These are phyloP conservation scores for Harmothoe impar DNA, from an alignment of 2,888 invertebrate species.

Conservation along the genomic window DNA sequence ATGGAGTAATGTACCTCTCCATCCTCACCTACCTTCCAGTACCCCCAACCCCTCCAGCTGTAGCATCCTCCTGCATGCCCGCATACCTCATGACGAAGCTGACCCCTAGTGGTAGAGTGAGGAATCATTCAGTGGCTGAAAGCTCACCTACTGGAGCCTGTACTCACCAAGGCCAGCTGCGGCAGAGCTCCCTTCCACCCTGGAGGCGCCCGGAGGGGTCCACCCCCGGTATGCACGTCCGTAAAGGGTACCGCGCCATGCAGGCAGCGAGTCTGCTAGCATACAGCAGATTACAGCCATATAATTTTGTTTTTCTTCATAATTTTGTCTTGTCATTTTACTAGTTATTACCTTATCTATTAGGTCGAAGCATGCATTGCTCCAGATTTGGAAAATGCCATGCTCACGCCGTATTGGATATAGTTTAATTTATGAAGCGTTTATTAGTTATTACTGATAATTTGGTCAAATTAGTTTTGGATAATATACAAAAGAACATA, in stretches of 20 bases:
- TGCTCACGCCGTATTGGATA: too few relatives aligned
- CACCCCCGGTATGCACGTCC: neutral
- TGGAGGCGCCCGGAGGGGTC: conserved; percentile 29
- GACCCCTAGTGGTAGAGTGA: conserved; percentile 6
- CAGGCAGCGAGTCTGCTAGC: neutral
- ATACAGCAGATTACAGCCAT: neutral
- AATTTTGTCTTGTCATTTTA: too few relatives aligned
- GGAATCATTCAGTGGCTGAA: conserved; percentile 17
- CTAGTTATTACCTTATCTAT: too few relatives aligned
- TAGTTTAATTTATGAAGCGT: too few relatives aligned
- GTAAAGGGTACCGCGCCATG: neutral
- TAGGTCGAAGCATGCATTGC: too few relatives aligned
- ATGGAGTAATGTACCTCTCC: too few relatives aligned
- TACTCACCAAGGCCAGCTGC: conserved; percentile 13
- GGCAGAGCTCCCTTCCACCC: neutral
- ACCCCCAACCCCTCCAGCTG: neutral
- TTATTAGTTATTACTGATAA: too few relatives aligned
- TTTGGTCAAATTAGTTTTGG: too few relatives aligned
- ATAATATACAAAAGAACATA: too few relatives aligned
- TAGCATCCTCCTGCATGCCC: neutral
- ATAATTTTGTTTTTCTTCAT: neutral
- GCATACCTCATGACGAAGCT: conserved; percentile 27
- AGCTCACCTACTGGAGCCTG: neutral
- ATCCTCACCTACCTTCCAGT: neutral
- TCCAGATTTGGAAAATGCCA: too few relatives aligned